These are phyloP conservation scores for Noctua fimbriata DNA, from an alignment of 2,888 invertebrate species.

Conservation along the genomic window DNA sequence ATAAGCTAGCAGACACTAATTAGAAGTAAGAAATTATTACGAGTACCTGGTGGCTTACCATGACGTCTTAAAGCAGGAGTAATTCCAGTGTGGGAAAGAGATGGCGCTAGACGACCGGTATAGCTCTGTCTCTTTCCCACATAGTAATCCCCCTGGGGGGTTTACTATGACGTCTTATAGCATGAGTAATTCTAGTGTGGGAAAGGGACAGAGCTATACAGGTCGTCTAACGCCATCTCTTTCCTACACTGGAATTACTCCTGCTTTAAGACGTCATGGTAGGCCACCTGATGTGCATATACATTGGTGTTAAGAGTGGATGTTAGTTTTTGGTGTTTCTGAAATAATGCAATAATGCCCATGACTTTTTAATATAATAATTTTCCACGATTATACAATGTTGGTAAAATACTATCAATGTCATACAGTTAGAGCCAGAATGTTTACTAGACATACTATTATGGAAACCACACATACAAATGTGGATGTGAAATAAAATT, in stretches of 20 bases:
- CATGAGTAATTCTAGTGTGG: too few species aligned
- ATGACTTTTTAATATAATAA: not conserved
- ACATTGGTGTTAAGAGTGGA: constrained; percentile 8
- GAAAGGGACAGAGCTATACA: too few species aligned
- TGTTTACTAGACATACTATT: not conserved
- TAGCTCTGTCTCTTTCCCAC: too few species aligned
- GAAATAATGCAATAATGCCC: not conserved
- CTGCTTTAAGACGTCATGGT: too few species aligned
- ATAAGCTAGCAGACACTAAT: constrained; percentile 84
- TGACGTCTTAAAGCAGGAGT: too few species aligned
- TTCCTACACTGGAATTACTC: too few species aligned
- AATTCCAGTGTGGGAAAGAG: too few species aligned
- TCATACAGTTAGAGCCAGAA: not conserved
- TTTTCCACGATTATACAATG: not conserved
- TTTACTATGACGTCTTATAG: too few species aligned
- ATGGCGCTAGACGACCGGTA: too few species aligned
- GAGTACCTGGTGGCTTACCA: constrained; percentile 43
- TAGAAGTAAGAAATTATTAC: constrained; percentile 51
- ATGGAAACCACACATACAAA: not conserved
- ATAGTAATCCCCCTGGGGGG: too few species aligned
- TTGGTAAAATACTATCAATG: not conserved
- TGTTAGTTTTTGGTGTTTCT: constrained; percentile 14
- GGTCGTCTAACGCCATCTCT: too few species aligned
- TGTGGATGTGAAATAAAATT: not conserved
- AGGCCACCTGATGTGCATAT: constrained; percentile 1